Conservation (phyloP, 2,888 invertebrate species). For the Azorinus chamasolen region DNA sequence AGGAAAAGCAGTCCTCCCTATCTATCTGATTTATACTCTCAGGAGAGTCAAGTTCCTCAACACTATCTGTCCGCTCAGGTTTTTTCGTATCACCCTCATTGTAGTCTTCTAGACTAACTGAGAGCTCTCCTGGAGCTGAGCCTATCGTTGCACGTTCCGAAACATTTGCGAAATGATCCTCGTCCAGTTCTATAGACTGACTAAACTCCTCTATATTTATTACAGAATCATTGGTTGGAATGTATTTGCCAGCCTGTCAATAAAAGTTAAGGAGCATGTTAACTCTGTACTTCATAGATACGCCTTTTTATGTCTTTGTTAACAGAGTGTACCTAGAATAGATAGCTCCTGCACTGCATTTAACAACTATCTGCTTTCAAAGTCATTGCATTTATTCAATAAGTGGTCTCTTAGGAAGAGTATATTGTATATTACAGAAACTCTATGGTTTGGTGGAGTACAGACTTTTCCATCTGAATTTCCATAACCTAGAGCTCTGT, state of each 20-base stretch:
- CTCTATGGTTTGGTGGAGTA: no score
- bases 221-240: conserved; percentile 69
- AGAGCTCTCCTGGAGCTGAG: conserved; percentile 47
- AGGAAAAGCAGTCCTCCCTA: conserved; percentile 82
- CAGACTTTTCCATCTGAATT: no score
- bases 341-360: neutral
- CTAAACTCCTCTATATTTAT: conserved; percentile 69
- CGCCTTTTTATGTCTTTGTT: no score
- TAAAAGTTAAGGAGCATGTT: neutral
- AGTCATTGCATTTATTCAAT: no score
- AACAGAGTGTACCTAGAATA: no score
- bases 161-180: conserved; percentile 48
- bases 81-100: conserved; percentile 6
- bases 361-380: neutral
- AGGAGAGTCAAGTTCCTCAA: conserved; percentile 81
- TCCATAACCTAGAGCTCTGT: no score
- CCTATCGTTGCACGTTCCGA: conserved; percentile 38
- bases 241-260: conserved; percentile 64
- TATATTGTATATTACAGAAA: no score
- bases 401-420: no score
- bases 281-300: no score
- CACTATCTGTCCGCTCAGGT: conserved; percentile 25
- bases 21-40: conserved; percentile 82
- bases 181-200: conserved; percentile 48
- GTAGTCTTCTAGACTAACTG: conserved; percentile 55